Percentiles rank a stretch among this genome's conserved stretches.
These are phyloP conservation scores for Anolis sagrei DNA, from an alignment of 2,113 vertebrate genomes.

Conservation along the genomic window DNA sequence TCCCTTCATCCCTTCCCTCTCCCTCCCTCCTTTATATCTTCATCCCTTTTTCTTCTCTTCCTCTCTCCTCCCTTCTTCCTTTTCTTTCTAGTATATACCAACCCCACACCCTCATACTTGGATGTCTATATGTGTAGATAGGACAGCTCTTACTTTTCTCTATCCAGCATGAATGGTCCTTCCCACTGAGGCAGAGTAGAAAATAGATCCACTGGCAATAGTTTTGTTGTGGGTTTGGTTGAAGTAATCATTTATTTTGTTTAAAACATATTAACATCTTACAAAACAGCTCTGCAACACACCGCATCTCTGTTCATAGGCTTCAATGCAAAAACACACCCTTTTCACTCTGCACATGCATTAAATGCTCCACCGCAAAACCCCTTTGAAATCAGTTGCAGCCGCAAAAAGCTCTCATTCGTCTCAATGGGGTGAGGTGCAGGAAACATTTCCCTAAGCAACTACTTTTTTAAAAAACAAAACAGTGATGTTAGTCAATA, in stretches of 20 bases:
- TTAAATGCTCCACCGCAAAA: neutral
- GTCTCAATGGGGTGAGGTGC: neutral
- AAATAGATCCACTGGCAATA: neutral
- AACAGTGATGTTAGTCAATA: neutral
- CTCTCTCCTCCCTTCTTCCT: too few relatives aligned
- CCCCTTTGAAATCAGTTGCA: neutral
- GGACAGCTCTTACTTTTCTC: too few relatives aligned
- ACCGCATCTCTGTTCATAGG: neutral
- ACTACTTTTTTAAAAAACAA: neutral
- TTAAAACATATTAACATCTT: slow-evolving; percentile 54
- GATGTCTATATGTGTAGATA: neutral
- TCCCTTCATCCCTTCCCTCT: too few relatives aligned
- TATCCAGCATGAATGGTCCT: neutral
- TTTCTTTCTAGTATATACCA: too few relatives aligned
- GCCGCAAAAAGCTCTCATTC: too few relatives aligned
- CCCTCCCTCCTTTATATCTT: too few relatives aligned
- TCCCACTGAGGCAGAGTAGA: neutral
- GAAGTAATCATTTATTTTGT: slow-evolving; percentile 69
- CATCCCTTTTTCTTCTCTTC: too few relatives aligned
- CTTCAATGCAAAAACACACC: slow-evolving; percentile 27
- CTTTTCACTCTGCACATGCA: neutral
- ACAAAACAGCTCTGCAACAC: slow-evolving; percentile 37
- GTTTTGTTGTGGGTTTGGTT: slow-evolving; percentile 7
- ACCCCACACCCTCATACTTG: too few relatives aligned
- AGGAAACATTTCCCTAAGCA: neutral